A percentile compares a stretch with the other conserved stretches of the same genome.
Evolutionary conservation across 2,113 vertebrate species (phyloP).

Genomic region (Leptobrachium leishanense): DNA sequence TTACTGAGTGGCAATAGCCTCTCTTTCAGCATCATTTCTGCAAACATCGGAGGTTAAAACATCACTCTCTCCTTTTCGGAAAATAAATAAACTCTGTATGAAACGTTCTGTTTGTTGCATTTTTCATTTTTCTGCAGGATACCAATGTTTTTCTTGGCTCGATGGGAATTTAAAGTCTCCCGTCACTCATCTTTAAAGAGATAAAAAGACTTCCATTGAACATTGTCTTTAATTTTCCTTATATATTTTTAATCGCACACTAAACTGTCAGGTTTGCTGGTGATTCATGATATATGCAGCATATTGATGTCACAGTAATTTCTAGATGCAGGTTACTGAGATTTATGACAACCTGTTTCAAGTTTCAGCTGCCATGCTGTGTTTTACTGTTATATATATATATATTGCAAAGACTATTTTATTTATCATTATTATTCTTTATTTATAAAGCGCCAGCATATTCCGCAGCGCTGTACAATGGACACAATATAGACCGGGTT

Average conservation of each 20-base stretch:
- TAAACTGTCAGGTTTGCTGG: not conserved
- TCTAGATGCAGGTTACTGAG: not conserved
- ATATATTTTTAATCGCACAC: not conserved
- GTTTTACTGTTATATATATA: no score
- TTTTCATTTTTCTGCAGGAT: conserved; percentile 23
- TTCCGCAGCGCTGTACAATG: no score
- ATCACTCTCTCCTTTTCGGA: conserved; percentile 4
- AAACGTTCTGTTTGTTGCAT: conserved; percentile 11
- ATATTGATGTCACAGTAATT: not conserved
- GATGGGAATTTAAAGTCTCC: conserved; percentile 2
- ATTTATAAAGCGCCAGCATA: no score
- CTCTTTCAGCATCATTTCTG: conserved; percentile 24
- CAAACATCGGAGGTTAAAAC: conserved; percentile 37
- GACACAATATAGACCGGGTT: no score
- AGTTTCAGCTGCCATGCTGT: no score
- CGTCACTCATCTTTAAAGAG: not conserved
- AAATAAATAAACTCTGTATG: conserved; percentile 34
- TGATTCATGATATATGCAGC: not conserved
- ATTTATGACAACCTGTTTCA: not conserved
- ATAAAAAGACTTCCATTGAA: conserved; percentile 1
- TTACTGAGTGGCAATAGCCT: conserved; percentile 25
- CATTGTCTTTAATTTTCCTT: not conserved
- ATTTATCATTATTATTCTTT: no score
- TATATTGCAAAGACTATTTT: no score
- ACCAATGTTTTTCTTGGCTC: conserved; percentile 42